These are phyloP conservation scores for Channallabes apus DNA, from an alignment of 2,797 vertebrate species.

Conservation along the genomic window DNA sequence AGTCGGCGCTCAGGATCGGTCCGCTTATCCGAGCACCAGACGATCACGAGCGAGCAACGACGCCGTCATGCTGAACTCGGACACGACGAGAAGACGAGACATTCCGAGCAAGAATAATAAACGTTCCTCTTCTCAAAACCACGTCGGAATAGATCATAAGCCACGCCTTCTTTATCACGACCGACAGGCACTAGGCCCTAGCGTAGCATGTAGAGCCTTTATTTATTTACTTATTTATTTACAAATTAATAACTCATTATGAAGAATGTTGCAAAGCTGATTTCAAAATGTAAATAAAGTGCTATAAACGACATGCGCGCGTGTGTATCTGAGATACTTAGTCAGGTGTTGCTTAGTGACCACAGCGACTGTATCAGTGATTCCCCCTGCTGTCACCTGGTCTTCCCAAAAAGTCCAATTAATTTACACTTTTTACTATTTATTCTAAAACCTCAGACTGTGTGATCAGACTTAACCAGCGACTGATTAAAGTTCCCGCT, in stretches of 20 bases:
- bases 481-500: too few species aligned
- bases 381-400: too few species aligned
- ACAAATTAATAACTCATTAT: not conserved
- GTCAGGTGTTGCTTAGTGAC: too few species aligned
- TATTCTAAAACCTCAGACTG: too few species aligned
- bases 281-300: too few species aligned
- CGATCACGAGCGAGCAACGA: not conserved
- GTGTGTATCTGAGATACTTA: too few species aligned
- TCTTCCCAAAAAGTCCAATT: too few species aligned
- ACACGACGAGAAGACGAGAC: not conserved
- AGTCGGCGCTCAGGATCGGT: not conserved
- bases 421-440: too few species aligned
- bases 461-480: too few species aligned
- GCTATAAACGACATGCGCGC: too few species aligned
- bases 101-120: not conserved
- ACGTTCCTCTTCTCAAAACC: not conserved
- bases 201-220: not conserved
- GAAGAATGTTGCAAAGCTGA: not conserved
- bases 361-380: too few species aligned
- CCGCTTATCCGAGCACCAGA: not conserved
- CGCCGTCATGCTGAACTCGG: not conserved
- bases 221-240: not conserved
- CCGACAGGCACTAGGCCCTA: not conserved
- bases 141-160: not conserved
- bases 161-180: not conserved